These are phyloP conservation scores for Zhuqinia jingwanae DNA, from an alignment of 2,888 invertebrate genomes.

Conservation along the genomic window DNA sequence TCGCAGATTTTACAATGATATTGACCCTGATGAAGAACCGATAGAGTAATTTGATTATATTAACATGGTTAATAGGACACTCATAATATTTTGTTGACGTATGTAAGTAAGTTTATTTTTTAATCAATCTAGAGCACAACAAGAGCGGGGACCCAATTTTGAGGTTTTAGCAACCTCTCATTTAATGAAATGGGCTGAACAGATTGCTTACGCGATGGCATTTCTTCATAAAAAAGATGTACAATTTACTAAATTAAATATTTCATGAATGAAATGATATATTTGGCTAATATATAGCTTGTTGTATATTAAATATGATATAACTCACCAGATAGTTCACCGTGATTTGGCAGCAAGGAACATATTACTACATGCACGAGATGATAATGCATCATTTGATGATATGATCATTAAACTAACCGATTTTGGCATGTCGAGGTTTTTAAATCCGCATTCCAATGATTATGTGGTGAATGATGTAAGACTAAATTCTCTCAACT, in stretches of 20 bases:
- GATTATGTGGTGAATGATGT: not conserved
- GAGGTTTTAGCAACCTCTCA: conserved; percentile 4
- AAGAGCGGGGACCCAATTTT: not conserved
- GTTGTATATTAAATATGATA: not conserved
- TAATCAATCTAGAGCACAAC: too few relatives aligned
- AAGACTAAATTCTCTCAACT: not conserved
- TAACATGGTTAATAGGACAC: too few relatives aligned
- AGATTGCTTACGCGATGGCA: conserved; percentile 56
- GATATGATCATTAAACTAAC: conserved; percentile 11
- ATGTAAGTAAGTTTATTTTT: too few relatives aligned
- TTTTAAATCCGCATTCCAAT: not conserved
- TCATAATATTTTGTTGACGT: not conserved
- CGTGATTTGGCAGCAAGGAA: conserved; percentile 72
- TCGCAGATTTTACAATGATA: not conserved
- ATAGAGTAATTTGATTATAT: too few relatives aligned
- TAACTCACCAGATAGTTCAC: conserved; percentile 70
- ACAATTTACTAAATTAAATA: not conserved
- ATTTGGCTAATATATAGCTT: too few relatives aligned
- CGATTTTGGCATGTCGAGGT: conserved; percentile 67
- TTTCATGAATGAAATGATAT: too few relatives aligned
- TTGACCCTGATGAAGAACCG: not conserved
- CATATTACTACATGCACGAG: conserved; percentile 28
- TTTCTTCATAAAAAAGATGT: not conserved
- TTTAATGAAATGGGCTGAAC: conserved; percentile 57
- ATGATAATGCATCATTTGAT: not conserved